phyloP scores from a whole-genome alignment of 2,113 vertebrate genomes.

The Nibea albiflora region DNA sequence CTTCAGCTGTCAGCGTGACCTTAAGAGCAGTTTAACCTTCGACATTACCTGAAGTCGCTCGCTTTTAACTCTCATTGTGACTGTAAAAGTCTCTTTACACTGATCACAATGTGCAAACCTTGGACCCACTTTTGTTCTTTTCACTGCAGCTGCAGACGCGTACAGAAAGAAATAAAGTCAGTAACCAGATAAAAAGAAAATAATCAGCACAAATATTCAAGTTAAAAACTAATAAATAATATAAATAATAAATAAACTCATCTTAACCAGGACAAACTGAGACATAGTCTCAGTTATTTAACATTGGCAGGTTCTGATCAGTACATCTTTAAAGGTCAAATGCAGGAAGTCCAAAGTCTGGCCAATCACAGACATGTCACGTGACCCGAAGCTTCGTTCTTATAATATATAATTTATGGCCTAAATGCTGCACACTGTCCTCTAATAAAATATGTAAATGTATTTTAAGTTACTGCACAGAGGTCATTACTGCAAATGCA shows the following conservation, averaged over 20 bases:
- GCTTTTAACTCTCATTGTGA: slow-evolving; percentile 2
- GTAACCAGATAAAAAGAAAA: too few species aligned
- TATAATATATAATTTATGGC: too few species aligned
- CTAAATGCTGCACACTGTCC: too few species aligned
- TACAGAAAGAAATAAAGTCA: background rate
- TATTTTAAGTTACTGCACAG: background rate
- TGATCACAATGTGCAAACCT: background rate
- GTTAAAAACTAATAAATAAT: background rate
- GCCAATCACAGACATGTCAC: too few species aligned
- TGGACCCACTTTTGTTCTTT: too few species aligned
- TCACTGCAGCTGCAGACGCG: too few species aligned
- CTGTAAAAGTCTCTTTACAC: too few species aligned
- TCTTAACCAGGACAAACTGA: background rate
- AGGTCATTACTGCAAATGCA: too few species aligned
- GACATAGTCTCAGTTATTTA: background rate
- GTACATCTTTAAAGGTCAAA: too few species aligned
- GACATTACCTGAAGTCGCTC: background rate
- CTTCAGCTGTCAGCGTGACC: background rate
- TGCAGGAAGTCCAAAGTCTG: too few species aligned
- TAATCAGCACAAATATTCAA: background rate
- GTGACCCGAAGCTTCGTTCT: too few species aligned
- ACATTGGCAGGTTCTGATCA: background rate
- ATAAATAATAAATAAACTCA: background rate
- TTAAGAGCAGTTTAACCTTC: background rate
- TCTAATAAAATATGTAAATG: too few species aligned